Percentiles rank a stretch among this genome's conserved stretches.
These are phyloP conservation scores for Melanotaenia pygmaea DNA, from an alignment of 2,797 vertebrate genomes.

Conservation along the genomic window DNA sequence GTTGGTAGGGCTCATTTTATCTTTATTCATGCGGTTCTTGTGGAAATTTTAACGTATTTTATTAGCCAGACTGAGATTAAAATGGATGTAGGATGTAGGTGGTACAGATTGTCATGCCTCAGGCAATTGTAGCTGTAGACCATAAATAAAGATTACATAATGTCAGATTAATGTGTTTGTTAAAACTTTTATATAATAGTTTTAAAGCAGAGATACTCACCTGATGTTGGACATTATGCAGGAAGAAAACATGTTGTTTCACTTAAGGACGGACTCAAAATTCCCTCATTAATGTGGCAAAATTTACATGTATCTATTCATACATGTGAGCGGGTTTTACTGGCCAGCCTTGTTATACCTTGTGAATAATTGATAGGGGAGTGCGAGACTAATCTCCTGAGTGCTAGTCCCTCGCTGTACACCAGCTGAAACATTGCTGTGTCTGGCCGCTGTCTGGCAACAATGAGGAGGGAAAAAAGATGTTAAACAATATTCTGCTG, in stretches of 20 bases:
- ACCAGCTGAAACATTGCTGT: slow-evolving; percentile 55
- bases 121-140: neutral
- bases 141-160: neutral
- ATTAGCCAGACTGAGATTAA: neutral
- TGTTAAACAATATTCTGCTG: slow-evolving; percentile 19
- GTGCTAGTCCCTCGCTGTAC: slow-evolving; percentile 50
- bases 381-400: slow-evolving; percentile 52
- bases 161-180: neutral
- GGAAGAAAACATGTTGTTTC: neutral
- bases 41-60: neutral
- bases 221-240: neutral
- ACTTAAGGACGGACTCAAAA: neutral
- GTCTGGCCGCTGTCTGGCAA: slow-evolving; percentile 55
- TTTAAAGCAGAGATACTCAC: neutral
- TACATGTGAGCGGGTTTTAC: slow-evolving; percentile 37
- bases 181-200: neutral
- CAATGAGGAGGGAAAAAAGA: slow-evolving; percentile 11
- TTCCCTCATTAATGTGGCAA: neutral
- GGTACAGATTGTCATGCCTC: slow-evolving; percentile 1
- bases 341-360: slow-evolving; percentile 38
- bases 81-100: neutral
- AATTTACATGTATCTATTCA: neutral
- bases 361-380: slow-evolving; percentile 77
- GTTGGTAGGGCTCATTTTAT: neutral
- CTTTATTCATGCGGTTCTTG: neutral